Conservation (phyloP, 1,140 invertebrate genomes). For the Lineus longissimus region DNA sequence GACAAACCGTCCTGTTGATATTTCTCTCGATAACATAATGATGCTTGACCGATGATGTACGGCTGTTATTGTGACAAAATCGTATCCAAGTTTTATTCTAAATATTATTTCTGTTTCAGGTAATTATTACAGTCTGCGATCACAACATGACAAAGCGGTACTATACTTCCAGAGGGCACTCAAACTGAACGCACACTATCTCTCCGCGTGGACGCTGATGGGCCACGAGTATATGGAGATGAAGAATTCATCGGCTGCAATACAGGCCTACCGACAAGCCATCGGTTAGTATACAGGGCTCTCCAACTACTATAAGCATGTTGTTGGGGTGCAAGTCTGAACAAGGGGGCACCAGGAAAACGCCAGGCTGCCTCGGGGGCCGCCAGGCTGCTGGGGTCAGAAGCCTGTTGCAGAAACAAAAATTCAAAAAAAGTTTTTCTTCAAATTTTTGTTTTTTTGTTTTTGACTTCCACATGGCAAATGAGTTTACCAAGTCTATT, state of each 20-base stretch:
- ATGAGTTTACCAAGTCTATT: too few relatives aligned
- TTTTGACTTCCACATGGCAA: too few relatives aligned
- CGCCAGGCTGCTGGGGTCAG: background rate
- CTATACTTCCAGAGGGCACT: conserved; percentile 94
- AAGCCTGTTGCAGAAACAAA: background rate
- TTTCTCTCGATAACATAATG: too few relatives aligned
- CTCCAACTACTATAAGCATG: background rate
- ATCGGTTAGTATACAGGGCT: conserved; percentile 66
- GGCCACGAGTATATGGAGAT: conserved; percentile 99
- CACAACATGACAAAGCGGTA: conserved; percentile 94
- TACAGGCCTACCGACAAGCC: conserved; percentile 94
- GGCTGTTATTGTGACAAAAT: too few relatives aligned
- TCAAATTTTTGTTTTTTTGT: too few relatives aligned
- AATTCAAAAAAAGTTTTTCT: too few relatives aligned
- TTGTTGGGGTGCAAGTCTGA: background rate
- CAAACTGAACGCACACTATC: conserved; percentile 88
- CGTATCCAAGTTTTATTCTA: too few relatives aligned
- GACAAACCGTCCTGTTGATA: too few relatives aligned
- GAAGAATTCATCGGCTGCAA: conserved; percentile 95
- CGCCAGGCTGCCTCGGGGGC: background rate
- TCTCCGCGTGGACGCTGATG: conserved; percentile 94
- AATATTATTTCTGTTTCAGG: conserved; percentile 59
- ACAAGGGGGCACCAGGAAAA: background rate
- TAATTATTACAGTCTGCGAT: conserved; percentile 95
- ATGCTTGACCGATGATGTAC: too few relatives aligned